phyloP scores from a whole-genome alignment of 2,113 vertebrate species.

The Mystacornis crossleyi region DNA sequence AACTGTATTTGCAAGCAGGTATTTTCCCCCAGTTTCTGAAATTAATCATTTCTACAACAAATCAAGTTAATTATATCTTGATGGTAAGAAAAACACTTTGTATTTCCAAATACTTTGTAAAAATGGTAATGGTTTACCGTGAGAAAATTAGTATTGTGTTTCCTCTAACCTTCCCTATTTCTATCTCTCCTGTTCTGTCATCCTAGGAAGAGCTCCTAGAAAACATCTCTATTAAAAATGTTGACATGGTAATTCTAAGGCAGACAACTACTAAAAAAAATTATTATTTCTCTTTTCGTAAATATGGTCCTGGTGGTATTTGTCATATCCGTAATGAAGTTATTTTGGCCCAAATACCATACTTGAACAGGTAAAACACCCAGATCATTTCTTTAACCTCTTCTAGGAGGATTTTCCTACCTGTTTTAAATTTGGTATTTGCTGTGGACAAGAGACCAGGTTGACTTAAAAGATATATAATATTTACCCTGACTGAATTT shows the following conservation, averaged over 20 bases:
- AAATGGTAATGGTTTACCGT: neutral
- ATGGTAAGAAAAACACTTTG: neutral
- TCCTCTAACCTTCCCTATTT: neutral
- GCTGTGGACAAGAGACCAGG: neutral
- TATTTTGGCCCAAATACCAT: neutral
- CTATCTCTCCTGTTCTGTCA: neutral
- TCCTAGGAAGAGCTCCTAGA: neutral
- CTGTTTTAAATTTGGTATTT: neutral
- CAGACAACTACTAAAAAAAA: neutral
- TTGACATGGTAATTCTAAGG: neutral
- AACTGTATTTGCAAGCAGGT: neutral
- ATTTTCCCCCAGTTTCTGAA: fast-evolving
- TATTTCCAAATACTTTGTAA: neutral
- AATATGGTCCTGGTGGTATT: neutral
- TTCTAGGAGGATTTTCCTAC: neutral
- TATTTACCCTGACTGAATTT: neutral
- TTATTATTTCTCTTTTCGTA: neutral
- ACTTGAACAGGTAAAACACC: neutral
- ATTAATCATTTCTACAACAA: neutral
- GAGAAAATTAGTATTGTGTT: neutral
- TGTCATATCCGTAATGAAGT: neutral
- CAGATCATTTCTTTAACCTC: neutral
- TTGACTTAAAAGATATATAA: neutral
- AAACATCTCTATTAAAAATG: neutral
- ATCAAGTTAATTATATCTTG: neutral